These are phyloP conservation scores for Odontomachus brunneus DNA, from an alignment of 1,140 invertebrate genomes.

Conservation along the genomic window DNA sequence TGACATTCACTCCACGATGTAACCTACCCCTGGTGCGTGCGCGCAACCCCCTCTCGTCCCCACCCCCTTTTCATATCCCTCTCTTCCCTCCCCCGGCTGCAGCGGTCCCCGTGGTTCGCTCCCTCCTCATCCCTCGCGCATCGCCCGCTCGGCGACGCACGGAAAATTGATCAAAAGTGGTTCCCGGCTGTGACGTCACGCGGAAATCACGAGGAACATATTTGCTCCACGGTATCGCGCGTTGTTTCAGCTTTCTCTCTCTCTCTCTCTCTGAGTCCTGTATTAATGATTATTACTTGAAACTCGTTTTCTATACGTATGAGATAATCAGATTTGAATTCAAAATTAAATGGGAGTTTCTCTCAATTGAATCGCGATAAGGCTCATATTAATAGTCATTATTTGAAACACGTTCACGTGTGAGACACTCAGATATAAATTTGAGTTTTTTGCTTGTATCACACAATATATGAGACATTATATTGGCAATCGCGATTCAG, in stretches of 20 bases:
- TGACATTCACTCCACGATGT: slow-evolving; percentile 79
- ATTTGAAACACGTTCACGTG: too few species aligned
- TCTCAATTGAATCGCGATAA: too few species aligned
- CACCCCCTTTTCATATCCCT: not conserved
- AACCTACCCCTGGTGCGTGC: slow-evolving; percentile 65
- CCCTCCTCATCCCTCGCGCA: not conserved
- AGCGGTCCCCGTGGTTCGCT: slow-evolving; percentile 11
- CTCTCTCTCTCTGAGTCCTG: too few species aligned
- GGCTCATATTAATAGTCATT: too few species aligned
- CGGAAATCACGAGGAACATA: slow-evolving; percentile 29
- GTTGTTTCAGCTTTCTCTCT: not conserved
- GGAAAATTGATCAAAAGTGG: slow-evolving; percentile 59
- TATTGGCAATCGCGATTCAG: too few species aligned
- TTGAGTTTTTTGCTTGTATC: too few species aligned
- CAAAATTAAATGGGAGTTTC: too few species aligned
- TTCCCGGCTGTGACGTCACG: not conserved
- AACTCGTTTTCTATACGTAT: too few species aligned
- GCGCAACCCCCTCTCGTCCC: slow-evolving; percentile 3
- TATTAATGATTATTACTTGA: too few species aligned
- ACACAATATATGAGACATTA: too few species aligned
- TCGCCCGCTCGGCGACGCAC: slow-evolving; percentile 34
- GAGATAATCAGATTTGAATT: too few species aligned
- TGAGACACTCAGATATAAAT: too few species aligned
- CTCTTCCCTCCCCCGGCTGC: not conserved
- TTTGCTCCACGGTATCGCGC: not conserved